Conservation (phyloP, 2,797 vertebrate genomes). For the Halcyon chelicuti region DNA sequence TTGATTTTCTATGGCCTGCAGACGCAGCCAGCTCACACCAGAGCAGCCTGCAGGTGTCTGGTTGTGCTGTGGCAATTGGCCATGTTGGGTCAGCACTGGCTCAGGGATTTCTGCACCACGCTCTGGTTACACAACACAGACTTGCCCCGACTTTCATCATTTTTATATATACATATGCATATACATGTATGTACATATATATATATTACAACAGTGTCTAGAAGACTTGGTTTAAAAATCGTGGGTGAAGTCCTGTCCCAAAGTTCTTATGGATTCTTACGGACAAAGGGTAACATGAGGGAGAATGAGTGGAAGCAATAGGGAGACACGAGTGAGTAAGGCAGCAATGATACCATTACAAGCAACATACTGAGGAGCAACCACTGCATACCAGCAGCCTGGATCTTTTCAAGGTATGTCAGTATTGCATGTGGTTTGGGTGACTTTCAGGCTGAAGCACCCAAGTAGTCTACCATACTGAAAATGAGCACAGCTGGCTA, state of each 20-base stretch:
- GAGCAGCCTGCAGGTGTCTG: neutral
- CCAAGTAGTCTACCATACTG: neutral
- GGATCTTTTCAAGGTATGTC: neutral
- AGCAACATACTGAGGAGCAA: neutral
- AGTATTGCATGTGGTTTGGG: neutral
- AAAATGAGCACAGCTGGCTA: neutral
- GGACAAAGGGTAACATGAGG: neutral
- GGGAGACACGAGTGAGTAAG: neutral
- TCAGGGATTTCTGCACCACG: neutral
- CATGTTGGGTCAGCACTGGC: neutral
- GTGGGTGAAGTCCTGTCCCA: neutral
- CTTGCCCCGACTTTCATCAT: neutral
- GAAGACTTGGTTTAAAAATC: neutral
- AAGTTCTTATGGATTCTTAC: neutral
- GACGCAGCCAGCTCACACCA: neutral
- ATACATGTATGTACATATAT: accelerated
- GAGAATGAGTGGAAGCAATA: neutral
- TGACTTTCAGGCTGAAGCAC: neutral
- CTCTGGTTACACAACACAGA: neutral
- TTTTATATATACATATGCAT: neutral
- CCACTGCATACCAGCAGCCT: neutral
- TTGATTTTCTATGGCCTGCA: neutral
- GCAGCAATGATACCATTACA: neutral
- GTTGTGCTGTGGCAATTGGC: neutral
- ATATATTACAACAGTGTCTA: neutral